Evolutionary conservation across 2,888 invertebrate species (phyloP).

Genomic region (Sipunculus nudus): DNA sequence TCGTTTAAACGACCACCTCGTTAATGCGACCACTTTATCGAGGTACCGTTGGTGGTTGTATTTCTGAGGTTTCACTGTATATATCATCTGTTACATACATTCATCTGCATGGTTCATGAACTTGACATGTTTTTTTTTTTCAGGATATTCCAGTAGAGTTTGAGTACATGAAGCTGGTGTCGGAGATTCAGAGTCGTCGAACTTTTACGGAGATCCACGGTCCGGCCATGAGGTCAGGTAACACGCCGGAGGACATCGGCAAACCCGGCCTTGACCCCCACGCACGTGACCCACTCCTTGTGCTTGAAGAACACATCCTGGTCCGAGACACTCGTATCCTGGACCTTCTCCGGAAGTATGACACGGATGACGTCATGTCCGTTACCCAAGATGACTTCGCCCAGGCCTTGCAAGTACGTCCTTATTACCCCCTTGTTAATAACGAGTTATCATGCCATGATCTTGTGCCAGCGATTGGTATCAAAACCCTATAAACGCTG

Average conservation of each 20-base stretch:
- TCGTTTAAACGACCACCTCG: no score
- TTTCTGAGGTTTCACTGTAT: no score
- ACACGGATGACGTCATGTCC: constrained; percentile 45
- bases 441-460: background rate
- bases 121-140: no score
- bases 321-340: constrained; percentile 60
- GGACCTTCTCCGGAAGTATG: constrained; percentile 56
- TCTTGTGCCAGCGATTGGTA: no score
- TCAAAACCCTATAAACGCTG: no score
- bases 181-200: constrained; percentile 54
- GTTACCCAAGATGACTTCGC: constrained; percentile 58
- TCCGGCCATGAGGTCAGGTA: constrained; percentile 59
- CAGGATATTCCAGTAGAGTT: constrained; percentile 64
- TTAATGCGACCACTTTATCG: no score
- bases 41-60: no score
- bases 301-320: constrained; percentile 53
- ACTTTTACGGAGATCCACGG: constrained; percentile 53
- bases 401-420: constrained; percentile 53
- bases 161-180: constrained; percentile 58
- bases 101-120: no score
- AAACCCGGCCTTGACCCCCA: constrained; percentile 58
- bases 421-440: background rate
- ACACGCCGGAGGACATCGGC: constrained; percentile 59
- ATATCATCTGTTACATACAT: no score
- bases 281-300: constrained; percentile 29